Percentiles rank a stretch among this genome's conserved stretches.
phyloP scores from a whole-genome alignment of 2,797 vertebrate species.

The Aeoliscus strigatus region DNA sequence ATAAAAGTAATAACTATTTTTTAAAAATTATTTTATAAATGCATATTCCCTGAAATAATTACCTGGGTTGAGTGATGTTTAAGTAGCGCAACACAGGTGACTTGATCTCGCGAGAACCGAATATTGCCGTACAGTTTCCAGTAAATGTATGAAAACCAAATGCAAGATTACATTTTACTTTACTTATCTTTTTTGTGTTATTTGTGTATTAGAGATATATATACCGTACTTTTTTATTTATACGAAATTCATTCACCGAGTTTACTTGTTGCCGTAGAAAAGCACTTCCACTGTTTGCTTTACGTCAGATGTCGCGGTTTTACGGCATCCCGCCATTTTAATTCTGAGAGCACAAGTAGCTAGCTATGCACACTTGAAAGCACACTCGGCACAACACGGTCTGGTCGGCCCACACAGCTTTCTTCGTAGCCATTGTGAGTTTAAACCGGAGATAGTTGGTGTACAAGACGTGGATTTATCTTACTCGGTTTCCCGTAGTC shows the following conservation, averaged over 20 bases:
- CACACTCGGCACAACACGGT: background rate
- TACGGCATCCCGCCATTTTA: slow-evolving; percentile 75
- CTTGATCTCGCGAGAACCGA: too few species aligned
- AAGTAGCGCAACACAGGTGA: background rate
- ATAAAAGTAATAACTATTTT: background rate
- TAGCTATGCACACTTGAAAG: background rate
- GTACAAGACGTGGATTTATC: background rate
- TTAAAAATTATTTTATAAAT: background rate
- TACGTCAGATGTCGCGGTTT: slow-evolving; percentile 28
- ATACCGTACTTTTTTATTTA: too few species aligned
- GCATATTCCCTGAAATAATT: background rate
- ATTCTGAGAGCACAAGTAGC: slow-evolving; percentile 5
- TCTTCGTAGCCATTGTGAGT: accelerated
- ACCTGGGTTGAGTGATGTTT: background rate
- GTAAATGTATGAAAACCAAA: too few species aligned
- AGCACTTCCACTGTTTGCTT: background rate
- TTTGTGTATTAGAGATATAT: too few species aligned
- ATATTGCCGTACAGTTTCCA: too few species aligned
- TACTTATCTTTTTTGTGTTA: too few species aligned
- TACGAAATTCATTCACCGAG: too few species aligned
- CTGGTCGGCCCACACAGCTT: accelerated
- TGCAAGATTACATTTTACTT: too few species aligned
- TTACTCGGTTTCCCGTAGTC: background rate
- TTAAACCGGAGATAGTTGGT: background rate
- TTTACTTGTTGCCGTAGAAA: too few species aligned